Base-by-base conservation (phyloP, 2,888 invertebrate genomes). In the Julus scanicus region DNA sequence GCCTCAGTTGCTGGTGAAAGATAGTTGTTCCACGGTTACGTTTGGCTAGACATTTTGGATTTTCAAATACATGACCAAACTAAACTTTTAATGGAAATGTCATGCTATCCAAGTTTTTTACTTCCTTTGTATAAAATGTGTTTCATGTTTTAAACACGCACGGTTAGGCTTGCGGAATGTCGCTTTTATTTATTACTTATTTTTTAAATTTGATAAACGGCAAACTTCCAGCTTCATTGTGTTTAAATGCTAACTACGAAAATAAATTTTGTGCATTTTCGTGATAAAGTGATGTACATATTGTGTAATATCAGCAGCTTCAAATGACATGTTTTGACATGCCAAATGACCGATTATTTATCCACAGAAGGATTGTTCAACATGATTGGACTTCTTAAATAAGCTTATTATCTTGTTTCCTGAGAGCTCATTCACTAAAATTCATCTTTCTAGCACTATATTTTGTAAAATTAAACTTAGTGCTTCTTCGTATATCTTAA, bases 41-140 rank as follows among this genome's bases (percentile, higher is more conserved):
- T 63, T 15, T 20, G 17, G 63, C 63, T 20, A 63, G 4, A 63
- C 9, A 20, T 63, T 15, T 15, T 4, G 17, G n/a, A 57, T 2
- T 53, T 53, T 53, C 53, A 53, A 53, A 44, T 53, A 53, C 53
- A 53, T 53, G 63, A 8, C 29, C 20, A 71, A 80, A 80, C 37
- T 80, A 11, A 37, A 80, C 20, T 80, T 80, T 37, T 80, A 80
- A 80, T 37, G 80, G 37, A 80, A 80, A 80, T 80, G 80, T 80
- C 80, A 9, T 37, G 37, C 80, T 37, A 20, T 37, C 20, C 29
- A 80, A 29, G 80, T 4, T 2, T 37, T 1, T 13, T 37, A 1
- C 2, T 37, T 80, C 29, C 8, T 37, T 37, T 13, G 9, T 80
- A 2, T 9, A 71, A 53, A 37, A 71, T 20, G 71, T 80, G 13